These are phyloP conservation scores for Laothoe populi DNA, from an alignment of 2,888 invertebrate species.

Conservation along the genomic window DNA sequence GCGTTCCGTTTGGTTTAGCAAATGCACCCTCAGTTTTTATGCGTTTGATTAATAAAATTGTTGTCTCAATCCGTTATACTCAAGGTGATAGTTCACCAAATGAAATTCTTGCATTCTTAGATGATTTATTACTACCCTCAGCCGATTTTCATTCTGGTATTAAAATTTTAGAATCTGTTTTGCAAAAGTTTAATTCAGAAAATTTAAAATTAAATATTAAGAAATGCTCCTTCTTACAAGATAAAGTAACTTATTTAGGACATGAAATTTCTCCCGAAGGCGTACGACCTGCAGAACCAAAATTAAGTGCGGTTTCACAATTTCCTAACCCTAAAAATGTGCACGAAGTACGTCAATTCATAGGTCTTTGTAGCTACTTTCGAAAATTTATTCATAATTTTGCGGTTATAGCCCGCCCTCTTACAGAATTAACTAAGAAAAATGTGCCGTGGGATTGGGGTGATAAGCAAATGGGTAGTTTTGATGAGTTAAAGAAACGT, in stretches of 20 bases:
- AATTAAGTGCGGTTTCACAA: not conserved
- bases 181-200: not conserved
- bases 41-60: not conserved
- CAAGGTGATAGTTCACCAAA: not conserved
- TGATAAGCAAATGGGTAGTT: not conserved
- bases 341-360: too few relatives aligned
- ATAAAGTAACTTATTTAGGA: not conserved
- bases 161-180: not conserved
- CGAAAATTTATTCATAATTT: slow-evolving; percentile 1
- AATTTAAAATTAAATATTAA: slow-evolving; percentile 2
- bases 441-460: not conserved
- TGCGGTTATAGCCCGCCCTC: not conserved
- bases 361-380: not conserved
- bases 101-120: not conserved
- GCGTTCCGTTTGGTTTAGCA: not conserved
- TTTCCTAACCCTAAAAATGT: not conserved
- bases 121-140: not conserved
- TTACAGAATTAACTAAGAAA: not conserved
- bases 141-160: not conserved
- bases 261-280: not conserved
- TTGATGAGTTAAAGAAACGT: not conserved
- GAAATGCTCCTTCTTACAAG: not conserved
- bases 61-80: not conserved
- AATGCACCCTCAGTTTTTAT: not conserved
- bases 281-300: not conserved